Evolutionary conservation across 92 coral and sea anemone species (phyloP), one percentile per base, ranked within the genome.

Genomic region (Zoanthus sansibaricus): DNA sequence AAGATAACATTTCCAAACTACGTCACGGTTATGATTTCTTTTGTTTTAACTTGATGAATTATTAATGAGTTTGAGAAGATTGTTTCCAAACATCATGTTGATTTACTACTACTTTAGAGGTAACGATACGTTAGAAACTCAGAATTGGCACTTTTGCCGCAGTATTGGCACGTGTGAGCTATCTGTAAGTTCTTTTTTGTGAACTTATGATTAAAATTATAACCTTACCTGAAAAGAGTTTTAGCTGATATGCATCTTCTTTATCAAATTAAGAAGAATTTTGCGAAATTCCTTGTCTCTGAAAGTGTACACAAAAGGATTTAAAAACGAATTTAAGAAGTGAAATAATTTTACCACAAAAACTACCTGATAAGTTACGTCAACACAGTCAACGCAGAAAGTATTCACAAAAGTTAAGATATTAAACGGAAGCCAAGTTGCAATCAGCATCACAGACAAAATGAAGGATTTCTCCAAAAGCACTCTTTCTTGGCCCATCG

Each of bases 391-490:
- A 7, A 8, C 10, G 20, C 85, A 80, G 13, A 80, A 80, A 31
- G 5, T 80, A 45, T 21, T 17, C 33, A 80, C 85, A 46, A 80
- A 80, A 18, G 85, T 64, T 45, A 80, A 66, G 20, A 80, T 54
- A 48, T 64, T 80, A 15, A 80, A 80, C 13, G 85, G 85, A 21
- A 80, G 85, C 85, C 85, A 80, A 4, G 75, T 80, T 10, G 33
- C 85, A 25, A 80, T 45, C 9, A 80, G 47, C 31, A 80, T 25
- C 55, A 80, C 85, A 20, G 85, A 66, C 21, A 80, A 72, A 67
- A 80, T 67, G 13, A 80, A 80, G 12, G 85, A 67, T 64, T 80
- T 80, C 75, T 66, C 75, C 85, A 80, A 66, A 20, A 80, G 85
- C 30, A 80, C 5, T 5, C 75, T 55, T 44, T 80, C 85, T 47